phyloP scores from a whole-genome alignment of 2,797 vertebrate species.

The Xenopus petersii region DNA sequence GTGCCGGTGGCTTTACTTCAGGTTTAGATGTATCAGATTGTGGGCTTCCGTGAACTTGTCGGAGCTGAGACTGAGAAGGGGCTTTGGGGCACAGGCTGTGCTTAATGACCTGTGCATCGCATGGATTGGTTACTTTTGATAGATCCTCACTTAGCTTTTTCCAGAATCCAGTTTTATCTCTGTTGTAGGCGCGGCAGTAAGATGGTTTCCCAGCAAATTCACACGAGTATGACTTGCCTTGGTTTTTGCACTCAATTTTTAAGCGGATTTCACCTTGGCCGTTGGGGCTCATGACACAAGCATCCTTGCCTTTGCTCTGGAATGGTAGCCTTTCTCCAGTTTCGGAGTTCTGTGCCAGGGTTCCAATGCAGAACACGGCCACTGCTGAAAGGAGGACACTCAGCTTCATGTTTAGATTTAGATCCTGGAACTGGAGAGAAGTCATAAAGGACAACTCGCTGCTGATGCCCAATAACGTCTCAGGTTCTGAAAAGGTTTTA shows the following conservation, averaged over 20 bases:
- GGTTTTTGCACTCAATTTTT: constrained; percentile 66
- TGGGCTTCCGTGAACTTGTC: constrained; percentile 50
- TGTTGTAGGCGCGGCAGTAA: constrained; percentile 69
- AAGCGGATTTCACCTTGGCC: constrained; percentile 64
- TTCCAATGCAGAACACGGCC: constrained; percentile 60
- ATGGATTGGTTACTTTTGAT: constrained; percentile 69
- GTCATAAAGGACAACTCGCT: constrained; percentile 36
- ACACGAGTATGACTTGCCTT: constrained; percentile 71
- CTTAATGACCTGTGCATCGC: constrained; percentile 62
- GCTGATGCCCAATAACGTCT: constrained; percentile 56
- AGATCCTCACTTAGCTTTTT: constrained; percentile 72
- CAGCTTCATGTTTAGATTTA: constrained; percentile 66
- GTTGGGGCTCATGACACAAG: constrained; percentile 66
- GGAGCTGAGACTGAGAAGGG: constrained; percentile 68
- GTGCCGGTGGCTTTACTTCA: neutral
- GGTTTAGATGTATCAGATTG: constrained; percentile 16
- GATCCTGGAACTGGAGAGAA: neutral
- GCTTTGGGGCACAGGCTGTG: constrained; percentile 74
- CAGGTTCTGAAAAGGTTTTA: constrained; percentile 21
- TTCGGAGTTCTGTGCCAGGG: constrained; percentile 60
- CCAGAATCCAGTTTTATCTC: constrained; percentile 75
- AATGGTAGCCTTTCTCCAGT: constrained; percentile 73
- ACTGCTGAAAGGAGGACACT: constrained; percentile 60
- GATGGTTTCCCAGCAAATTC: constrained; percentile 74
- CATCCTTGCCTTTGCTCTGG: constrained; percentile 68